Percentiles rank a stretch among this genome's conserved stretches.
phyloP scores from a whole-genome alignment of 2,797 vertebrate species.

The Bryconaethiops microstoma region DNA sequence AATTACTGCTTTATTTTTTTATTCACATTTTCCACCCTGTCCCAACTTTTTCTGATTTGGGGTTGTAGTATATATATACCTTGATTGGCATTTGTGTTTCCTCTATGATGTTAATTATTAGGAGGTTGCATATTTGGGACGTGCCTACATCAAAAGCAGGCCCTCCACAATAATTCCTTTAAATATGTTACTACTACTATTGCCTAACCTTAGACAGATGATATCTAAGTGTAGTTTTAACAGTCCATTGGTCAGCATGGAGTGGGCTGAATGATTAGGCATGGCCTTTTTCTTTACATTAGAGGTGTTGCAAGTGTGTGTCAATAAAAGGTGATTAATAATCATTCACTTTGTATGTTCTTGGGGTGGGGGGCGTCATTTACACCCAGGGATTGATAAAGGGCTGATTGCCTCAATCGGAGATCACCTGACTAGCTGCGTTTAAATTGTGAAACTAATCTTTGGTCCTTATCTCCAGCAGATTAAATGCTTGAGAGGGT shows the following conservation, averaged over 20 bases:
- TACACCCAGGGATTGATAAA: neutral
- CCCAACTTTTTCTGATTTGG: no score
- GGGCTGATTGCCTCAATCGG: constrained; percentile 1
- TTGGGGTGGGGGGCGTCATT: neutral
- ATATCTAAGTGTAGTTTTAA: neutral
- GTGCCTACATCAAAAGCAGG: neutral
- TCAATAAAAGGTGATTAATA: constrained; percentile 21
- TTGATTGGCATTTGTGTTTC: no score
- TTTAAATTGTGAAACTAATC: constrained; percentile 9
- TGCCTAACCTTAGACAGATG: neutral
- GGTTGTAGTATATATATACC: no score
- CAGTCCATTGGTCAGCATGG: neutral
- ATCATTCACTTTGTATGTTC: constrained; percentile 23
- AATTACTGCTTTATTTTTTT: no score
- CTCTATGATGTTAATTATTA: constrained; percentile 23
- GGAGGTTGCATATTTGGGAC: neutral
- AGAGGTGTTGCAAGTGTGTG: neutral
- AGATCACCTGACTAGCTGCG: neutral
- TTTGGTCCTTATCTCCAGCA: constrained; percentile 10
- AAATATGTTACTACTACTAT: neutral
- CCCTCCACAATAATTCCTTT: neutral
- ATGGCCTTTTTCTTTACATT: constrained; percentile 1
- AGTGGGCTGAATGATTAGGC: constrained; percentile 6
- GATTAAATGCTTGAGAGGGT: neutral
- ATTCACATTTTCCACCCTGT: no score